Evolutionary conservation across 1,140 invertebrate genomes (phyloP).

Genomic region (Saccostrea echinata): DNA sequence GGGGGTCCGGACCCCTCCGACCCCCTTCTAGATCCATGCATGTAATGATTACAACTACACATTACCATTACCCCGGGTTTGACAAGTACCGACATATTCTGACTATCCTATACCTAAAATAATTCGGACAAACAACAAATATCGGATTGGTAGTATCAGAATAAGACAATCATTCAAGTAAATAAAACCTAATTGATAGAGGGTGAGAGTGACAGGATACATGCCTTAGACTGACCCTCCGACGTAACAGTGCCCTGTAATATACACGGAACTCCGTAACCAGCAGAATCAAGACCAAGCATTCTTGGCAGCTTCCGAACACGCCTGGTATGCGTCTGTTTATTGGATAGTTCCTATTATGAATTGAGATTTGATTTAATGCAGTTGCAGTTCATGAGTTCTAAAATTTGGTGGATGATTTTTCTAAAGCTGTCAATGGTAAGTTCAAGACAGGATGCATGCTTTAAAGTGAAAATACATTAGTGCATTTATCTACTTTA

Average conservation of each 20-base stretch:
- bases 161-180: background rate
- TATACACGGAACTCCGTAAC: background rate
- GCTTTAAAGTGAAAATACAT: too few species aligned
- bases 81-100: too few species aligned
- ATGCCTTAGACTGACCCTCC: background rate
- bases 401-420: background rate
- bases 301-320: constrained; percentile 5
- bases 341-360: background rate
- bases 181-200: background rate
- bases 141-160: background rate
- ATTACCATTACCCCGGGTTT: too few species aligned
- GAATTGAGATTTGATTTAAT: constrained; percentile 26
- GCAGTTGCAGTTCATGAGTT: background rate
- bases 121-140: background rate
- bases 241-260: background rate
- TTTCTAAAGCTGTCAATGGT: too few species aligned
- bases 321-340: constrained; percentile 17
- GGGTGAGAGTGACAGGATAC: background rate
- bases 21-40: too few species aligned
- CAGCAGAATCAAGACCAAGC: background rate
- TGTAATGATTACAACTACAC: too few species aligned
- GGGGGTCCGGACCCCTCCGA: too few species aligned
- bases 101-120: background rate
- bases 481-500: too few species aligned
- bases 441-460: too few species aligned